phyloP scores from a whole-genome alignment of 92 coral and sea anemone species.

The Paramuricea clavata region DNA sequence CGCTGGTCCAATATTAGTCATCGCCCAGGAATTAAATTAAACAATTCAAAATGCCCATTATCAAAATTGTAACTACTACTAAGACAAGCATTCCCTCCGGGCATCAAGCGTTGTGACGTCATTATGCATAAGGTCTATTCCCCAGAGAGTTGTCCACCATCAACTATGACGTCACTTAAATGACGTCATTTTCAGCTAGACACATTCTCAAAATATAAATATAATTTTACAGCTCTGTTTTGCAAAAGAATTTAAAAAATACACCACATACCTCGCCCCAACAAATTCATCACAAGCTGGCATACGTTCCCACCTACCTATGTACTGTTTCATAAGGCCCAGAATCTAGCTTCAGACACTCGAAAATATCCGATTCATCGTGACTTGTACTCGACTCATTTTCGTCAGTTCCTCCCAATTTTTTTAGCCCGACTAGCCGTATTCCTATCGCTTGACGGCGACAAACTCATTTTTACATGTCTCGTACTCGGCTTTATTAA shows the following conservation, averaged over 20 bases:
- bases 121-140: too few relatives aligned
- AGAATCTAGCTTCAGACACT: conserved; percentile 83
- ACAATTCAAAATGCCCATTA: too few relatives aligned
- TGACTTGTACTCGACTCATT: background rate
- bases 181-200: background rate
- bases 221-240: too few relatives aligned
- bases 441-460: conserved; percentile 8
- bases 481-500: background rate
- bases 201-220: too few relatives aligned
- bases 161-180: too few relatives aligned
- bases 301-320: conserved; percentile 91
- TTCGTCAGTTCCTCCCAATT: background rate
- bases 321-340: conserved; percentile 86
- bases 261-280: conserved; percentile 65
- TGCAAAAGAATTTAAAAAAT: background rate
- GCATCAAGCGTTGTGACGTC: too few relatives aligned
- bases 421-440: conserved; percentile 16
- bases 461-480: conserved; percentile 22
- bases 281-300: conserved; percentile 98
- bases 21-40: too few relatives aligned
- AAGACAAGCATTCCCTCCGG: too few relatives aligned
- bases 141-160: too few relatives aligned
- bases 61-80: too few relatives aligned
- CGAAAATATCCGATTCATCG: conserved; percentile 78
- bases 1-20: too few relatives aligned